Evolutionary conservation across 2,888 invertebrate genomes (phyloP).

Genomic region (Keiferia lycopersicella): DNA sequence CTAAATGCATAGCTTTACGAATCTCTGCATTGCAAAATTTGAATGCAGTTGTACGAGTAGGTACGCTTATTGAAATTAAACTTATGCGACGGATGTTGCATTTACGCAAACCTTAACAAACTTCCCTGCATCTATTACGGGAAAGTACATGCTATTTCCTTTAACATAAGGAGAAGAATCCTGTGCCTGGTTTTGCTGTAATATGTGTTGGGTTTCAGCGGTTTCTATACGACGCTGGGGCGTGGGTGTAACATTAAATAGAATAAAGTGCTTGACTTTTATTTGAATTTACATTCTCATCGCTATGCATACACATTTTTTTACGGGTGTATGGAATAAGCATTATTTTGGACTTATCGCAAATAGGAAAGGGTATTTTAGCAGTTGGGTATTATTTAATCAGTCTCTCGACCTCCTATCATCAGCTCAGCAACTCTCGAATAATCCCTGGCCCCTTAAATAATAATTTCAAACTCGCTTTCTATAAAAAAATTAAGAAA

Average conservation of each 20-base stretch:
- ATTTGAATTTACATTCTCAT: slow-evolving; percentile 20
- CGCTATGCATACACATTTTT: not conserved
- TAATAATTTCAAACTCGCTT: no score
- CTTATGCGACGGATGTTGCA: not conserved
- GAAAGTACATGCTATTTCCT: not conserved
- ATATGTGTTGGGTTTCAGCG: slow-evolving; percentile 13
- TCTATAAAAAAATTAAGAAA: no score
- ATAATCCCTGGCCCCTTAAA: no score
- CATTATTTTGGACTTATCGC: not conserved
- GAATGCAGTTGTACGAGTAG: no score
- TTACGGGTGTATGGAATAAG: not conserved
- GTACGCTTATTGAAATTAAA: no score
- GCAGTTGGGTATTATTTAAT: not conserved
- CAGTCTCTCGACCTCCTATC: no score
- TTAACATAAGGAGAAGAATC: not conserved
- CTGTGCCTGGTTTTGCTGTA: not conserved
- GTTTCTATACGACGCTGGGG: slow-evolving; percentile 10
- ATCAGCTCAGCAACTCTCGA: no score
- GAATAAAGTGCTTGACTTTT: slow-evolving; percentile 10
- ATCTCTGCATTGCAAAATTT: no score
- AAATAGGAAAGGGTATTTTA: not conserved
- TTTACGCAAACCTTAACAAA: not conserved
- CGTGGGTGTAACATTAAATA: slow-evolving; percentile 23
- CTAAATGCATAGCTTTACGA: no score
- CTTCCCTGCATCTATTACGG: not conserved